Evolutionary conservation across 2,888 invertebrate species (phyloP).

Genomic region (Pterobdella sp.): DNA sequence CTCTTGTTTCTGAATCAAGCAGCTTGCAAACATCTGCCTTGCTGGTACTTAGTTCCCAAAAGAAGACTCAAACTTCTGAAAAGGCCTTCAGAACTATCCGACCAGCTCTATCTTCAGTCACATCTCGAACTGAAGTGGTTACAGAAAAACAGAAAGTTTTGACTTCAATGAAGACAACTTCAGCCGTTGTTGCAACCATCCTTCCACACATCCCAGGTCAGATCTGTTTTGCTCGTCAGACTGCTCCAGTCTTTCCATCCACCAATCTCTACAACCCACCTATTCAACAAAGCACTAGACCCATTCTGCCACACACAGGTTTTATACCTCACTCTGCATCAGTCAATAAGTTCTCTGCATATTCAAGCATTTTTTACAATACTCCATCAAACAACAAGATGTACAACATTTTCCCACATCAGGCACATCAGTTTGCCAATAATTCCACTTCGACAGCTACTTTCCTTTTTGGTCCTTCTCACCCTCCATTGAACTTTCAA

Average conservation of each 20-base stretch:
- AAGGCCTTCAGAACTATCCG: not conserved
- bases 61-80: not conserved
- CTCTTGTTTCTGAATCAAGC: not conserved
- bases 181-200: constrained; percentile 21
- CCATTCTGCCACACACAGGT: not conserved
- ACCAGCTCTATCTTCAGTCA: not conserved
- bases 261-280: constrained; percentile 7
- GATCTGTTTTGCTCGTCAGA: constrained; percentile 12
- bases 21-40: not conserved
- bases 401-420: constrained; percentile 10
- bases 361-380: not conserved
- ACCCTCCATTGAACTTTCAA: constrained; percentile 24
- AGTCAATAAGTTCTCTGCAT: not conserved
- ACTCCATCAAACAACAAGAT: constrained; percentile 4
- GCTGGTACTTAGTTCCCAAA: not conserved
- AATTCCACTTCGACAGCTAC: constrained; percentile 7
- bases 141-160: constrained; percentile 13
- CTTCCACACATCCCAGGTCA: constrained; percentile 21
- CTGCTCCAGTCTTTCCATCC: constrained; percentile 9
- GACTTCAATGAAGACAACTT: constrained; percentile 11
- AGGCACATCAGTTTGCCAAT: not conserved
- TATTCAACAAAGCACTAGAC: not conserved
- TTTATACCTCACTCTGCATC: not conserved
- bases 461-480: constrained; percentile 21
- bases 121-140: not conserved